A percentile compares a stretch with the other conserved stretches of the same genome.
Evolutionary conservation across 2,888 invertebrate species (phyloP).

Genomic region (Metacarcinus magister): DNA sequence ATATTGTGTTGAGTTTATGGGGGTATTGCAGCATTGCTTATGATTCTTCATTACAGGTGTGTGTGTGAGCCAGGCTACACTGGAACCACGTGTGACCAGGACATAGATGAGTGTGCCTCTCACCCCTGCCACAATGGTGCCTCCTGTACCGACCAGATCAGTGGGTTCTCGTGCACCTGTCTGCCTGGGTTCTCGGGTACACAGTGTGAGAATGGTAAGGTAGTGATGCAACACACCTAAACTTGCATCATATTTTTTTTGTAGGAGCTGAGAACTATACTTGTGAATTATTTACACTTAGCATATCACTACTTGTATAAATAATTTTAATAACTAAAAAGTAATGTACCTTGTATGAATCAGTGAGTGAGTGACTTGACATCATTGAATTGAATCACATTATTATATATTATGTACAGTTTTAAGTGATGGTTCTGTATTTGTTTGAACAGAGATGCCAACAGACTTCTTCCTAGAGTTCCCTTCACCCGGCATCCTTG

Average conservation of each 20-base stretch:
- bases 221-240: neutral
- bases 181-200: constrained; percentile 84
- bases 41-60: constrained; percentile 85
- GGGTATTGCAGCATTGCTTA: neutral
- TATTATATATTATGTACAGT: neutral
- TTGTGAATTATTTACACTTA: neutral
- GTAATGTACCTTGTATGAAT: neutral
- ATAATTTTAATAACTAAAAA: too few species aligned
- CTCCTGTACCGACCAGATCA: constrained; percentile 85
- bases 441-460: constrained; percentile 84
- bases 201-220: constrained; percentile 82
- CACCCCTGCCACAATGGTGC: constrained; percentile 86
- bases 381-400: neutral
- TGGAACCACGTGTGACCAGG: constrained; percentile 86
- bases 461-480: constrained; percentile 87
- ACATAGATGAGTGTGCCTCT: constrained; percentile 85
- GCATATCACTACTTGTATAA: too few species aligned
- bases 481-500: constrained; percentile 87
- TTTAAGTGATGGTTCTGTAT: neutral
- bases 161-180: constrained; percentile 86
- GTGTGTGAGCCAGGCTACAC: constrained; percentile 87
- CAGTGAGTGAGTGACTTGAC: neutral
- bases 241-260: neutral
- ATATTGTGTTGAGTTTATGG: neutral
- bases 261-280: neutral